Base-by-base conservation (phyloP, 2,113 vertebrate genomes). In the Noturus placidus region DNA sequence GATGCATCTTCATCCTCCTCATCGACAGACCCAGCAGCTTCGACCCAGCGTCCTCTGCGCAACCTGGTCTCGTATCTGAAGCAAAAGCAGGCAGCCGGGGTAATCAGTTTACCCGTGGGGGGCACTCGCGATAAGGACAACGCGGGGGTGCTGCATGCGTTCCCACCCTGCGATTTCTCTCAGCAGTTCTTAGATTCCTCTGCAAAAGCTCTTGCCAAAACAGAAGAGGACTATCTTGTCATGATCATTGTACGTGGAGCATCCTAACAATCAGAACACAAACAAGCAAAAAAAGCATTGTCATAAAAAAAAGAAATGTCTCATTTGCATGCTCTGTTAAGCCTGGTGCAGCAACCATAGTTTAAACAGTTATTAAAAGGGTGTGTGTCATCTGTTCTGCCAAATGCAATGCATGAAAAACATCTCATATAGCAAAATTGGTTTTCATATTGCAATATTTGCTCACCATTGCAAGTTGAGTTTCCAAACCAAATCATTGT, bases 41-140 rank as follows among this genome's bases (percentile, higher is more conserved):
- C 98, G 72, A 99, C 98, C 30, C 98, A 99, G 94, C 96, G 98
- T 91, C 98, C 98, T 0, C 96, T 99, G 91, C 97, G 98, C 93
- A 99, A 99, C 96, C 97, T 99, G 94, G 98, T 99, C 92, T 99
- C 98, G 90, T 99, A 99, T 91, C 96, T 99, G 96, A 99, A 99
- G 96, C 98, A 99, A 97, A 99, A 99, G 95, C 98, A 99, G 94
- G 98, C 98, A n/a, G 98, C 98, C 38, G 98, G 98, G 87, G 98
- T 99, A 93, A 99, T 99, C 95, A 99, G 98, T 94, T 96, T 99
- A 84, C 98, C 98, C 10, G 97, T 99, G 25, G 98, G 98, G 90
- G 97, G 98, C 85, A 97, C 97, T 94, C 96, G 98, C 95, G 98
- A 99, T 97, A 99, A 99, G 95, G 98, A 99, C 96, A 97, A 97